These are phyloP conservation scores for Folsomia candida DNA, from an alignment of 2,888 invertebrate species.

Conservation along the genomic window DNA sequence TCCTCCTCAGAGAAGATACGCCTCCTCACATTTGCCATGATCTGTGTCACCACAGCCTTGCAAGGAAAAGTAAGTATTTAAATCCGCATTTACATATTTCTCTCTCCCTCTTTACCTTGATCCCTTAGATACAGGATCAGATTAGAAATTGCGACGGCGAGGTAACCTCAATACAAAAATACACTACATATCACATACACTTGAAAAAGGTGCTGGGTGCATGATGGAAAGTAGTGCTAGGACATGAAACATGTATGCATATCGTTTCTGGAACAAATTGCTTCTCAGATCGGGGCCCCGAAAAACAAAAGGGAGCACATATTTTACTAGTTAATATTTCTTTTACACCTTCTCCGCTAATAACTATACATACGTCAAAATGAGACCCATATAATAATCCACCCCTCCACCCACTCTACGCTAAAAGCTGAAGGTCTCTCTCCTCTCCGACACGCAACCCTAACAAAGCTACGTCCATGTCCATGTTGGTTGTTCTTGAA, in stretches of 20 bases:
- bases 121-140: not conserved
- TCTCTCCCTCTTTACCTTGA: not conserved
- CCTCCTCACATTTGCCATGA: constrained; percentile 51
- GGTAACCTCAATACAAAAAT: not conserved
- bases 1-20: constrained; percentile 49
- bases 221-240: too few relatives aligned
- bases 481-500: too few relatives aligned
- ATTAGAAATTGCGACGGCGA: too few relatives aligned
- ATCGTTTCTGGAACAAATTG: too few relatives aligned
- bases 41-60: constrained; percentile 50
- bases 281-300: too few relatives aligned
- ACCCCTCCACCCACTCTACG: too few relatives aligned
- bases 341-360: not conserved
- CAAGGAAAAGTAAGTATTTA: constrained; percentile 47
- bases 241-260: too few relatives aligned
- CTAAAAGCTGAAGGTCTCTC: not conserved
- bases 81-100: not conserved
- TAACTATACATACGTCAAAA: not conserved
- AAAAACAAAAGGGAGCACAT: not conserved
- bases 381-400: not conserved
- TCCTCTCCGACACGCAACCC: not conserved
- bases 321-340: not conserved
- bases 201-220: too few relatives aligned
- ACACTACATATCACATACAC: too few relatives aligned
- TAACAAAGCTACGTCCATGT: too few relatives aligned